Evolutionary conservation across 2,888 invertebrate species (phyloP), one percentile per base, ranked within the genome.

Genomic region (Melinopterus prodromus): DNA sequence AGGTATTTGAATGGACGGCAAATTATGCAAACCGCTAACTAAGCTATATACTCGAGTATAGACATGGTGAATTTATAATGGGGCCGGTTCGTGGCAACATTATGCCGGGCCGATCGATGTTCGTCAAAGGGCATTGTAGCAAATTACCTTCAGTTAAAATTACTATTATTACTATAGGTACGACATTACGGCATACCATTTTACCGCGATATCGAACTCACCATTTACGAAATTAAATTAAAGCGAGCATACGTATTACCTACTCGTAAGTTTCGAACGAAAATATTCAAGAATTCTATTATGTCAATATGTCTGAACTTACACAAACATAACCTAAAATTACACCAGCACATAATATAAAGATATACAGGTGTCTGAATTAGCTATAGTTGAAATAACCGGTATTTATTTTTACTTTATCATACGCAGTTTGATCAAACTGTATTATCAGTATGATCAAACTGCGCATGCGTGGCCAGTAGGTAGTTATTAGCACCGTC

Each of bases 11-110:
- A 74, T 74, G 26, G 74, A 74, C 16, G 53, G 74, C 74, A 74
- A 74, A 74, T 74, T 74, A 36, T 74, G 36, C 36, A 26, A 74
- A 74, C 74, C 74, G 35, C 74, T 36, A 36, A 74, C 74, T 74
- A 74, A 74, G 74, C 74, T 36, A 36, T 53, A 53, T 53, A 53
- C 74, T 36, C 35, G 35, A 26, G 14, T 74, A 26, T 36, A 36
- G 74, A 74, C 16, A 74, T 3, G 36, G 35, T 74, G 74, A 74
- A 74, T 74, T 74, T 26, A 74, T 74, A 74, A 74, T 74, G 53
- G 5, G 53, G 12, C 53, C 53, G 53, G 53, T 53, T 53, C 12
- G 53, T 9, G 53, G 53, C 53, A 53, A 53, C 12, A 53, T 53
- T 53, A 53, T 53, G 12, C 53, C 53, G 12, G 9, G 0, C 9